Percentiles rank a stretch among this genome's conserved stretches.
phyloP scores from a whole-genome alignment of 2,888 invertebrate genomes.

The Dryobota labecula region DNA sequence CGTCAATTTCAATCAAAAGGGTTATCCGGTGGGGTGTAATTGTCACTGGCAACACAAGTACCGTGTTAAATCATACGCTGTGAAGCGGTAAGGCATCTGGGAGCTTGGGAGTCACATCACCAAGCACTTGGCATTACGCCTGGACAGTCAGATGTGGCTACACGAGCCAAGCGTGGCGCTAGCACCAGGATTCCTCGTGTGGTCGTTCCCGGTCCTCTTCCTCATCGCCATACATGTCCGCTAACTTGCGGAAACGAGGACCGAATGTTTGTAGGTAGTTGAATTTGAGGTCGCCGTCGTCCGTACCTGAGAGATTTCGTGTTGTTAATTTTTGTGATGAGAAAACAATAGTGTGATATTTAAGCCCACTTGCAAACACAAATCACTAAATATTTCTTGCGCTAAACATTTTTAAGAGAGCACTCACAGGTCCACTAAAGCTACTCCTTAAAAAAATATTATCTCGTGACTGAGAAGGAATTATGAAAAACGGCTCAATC shows the following conservation, averaged over 20 bases:
- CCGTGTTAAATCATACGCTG: conserved; percentile 62
- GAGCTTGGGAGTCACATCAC: conserved; percentile 68
- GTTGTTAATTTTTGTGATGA: neutral
- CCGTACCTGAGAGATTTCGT: conserved; percentile 90
- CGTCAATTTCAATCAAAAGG: conserved; percentile 55
- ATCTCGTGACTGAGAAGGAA: too few relatives aligned
- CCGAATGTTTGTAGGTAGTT: conserved; percentile 98
- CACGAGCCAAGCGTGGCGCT: conserved; percentile 88
- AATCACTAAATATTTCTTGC: neutral
- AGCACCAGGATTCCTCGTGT: conserved; percentile 96
- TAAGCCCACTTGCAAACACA: neutral
- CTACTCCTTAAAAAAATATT: too few relatives aligned
- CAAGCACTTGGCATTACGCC: conserved; percentile 62
- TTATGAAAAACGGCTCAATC: too few relatives aligned
- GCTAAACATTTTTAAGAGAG: neutral
- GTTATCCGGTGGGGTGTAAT: conserved; percentile 60
- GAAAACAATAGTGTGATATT: neutral
- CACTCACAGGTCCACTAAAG: too few relatives aligned
- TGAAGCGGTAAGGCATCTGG: conserved; percentile 83
- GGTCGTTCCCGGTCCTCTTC: conserved; percentile 93
- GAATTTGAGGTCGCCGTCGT: conserved; percentile 98
- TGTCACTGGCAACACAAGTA: conserved; percentile 57
- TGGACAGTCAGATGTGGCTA: conserved; percentile 75
- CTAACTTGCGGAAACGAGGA: conserved; percentile 98
- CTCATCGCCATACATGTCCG: conserved; percentile 98